These are phyloP conservation scores for Rhynchonema sp. DNA, from an alignment of 2,888 invertebrate species.

Conservation along the genomic window DNA sequence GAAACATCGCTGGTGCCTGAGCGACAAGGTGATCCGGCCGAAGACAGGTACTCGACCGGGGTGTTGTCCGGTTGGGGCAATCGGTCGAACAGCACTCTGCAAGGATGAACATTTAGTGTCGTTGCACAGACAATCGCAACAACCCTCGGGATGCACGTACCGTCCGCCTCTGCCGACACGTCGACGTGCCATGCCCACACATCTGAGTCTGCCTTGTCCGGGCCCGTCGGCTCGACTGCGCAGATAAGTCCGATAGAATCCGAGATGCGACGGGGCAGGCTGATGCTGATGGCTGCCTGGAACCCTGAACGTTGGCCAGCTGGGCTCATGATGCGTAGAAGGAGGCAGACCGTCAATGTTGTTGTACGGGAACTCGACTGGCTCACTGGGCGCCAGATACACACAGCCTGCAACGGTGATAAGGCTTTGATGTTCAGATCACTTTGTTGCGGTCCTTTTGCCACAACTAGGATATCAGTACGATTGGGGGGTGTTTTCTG, in stretches of 20 bases:
- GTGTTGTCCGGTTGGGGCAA: background rate
- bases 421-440: no score
- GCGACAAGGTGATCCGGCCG: background rate
- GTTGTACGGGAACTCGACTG: no score
- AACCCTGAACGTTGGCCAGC: background rate
- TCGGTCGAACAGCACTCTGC: background rate
- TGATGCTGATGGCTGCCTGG: background rate
- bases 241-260: constrained; percentile 3
- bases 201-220: constrained; percentile 3
- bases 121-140: no score
- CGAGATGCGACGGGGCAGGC: background rate
- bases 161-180: constrained; percentile 17
- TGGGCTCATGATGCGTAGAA: no score
- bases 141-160: background rate
- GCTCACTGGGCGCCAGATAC: no score
- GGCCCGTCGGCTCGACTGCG: constrained; percentile 1
- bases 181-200: constrained; percentile 11
- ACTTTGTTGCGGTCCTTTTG: no score
- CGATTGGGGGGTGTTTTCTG: no score
- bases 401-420: no score
- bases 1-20: no score
- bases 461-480: no score
- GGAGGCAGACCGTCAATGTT: no score
- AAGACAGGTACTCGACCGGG: background rate
- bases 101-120: background rate